Conservation (phyloP, 1,140 invertebrate species). For the Drosophila rhopaloa region DNA sequence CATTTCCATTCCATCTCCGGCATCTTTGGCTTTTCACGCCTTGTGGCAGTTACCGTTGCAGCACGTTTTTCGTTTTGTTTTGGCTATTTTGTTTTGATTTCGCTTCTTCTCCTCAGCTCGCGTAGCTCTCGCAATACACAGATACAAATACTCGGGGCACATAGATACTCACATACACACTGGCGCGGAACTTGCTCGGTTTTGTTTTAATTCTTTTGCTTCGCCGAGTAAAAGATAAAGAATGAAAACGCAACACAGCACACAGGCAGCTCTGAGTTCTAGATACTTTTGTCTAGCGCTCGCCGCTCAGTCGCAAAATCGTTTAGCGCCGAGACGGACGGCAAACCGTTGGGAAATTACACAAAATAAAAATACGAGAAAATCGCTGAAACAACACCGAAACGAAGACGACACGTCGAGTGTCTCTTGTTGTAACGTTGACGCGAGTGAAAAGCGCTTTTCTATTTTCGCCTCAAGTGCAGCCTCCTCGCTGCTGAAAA, state of each 20-base stretch:
- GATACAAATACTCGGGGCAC: slow-evolving; percentile 4
- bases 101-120: slow-evolving; percentile 55
- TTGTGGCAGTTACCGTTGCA: slow-evolving; percentile 55
- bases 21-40: slow-evolving; percentile 53
- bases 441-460: slow-evolving; percentile 76
- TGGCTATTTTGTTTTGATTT: slow-evolving; percentile 73
- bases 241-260: slow-evolving; percentile 54
- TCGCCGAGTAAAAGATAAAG: slow-evolving; percentile 74
- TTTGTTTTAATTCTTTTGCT: slow-evolving; percentile 83
- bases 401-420: slow-evolving; percentile 33
- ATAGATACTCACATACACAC: slow-evolving; percentile 18
- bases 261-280: slow-evolving; percentile 60
- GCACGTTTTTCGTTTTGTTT: slow-evolving; percentile 80
- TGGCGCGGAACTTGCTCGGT: slow-evolving; percentile 40
- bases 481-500: slow-evolving; percentile 24
- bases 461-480: slow-evolving; percentile 82
- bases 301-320: slow-evolving; percentile 72
- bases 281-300: slow-evolving; percentile 80
- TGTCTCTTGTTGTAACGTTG: slow-evolving; percentile 65
- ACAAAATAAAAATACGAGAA: slow-evolving; percentile 17
- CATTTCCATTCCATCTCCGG: slow-evolving; percentile 30
- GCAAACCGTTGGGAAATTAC: slow-evolving; percentile 56
- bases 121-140: slow-evolving; percentile 3
- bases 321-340: slow-evolving; percentile 76
- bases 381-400: slow-evolving; percentile 31